Base-by-base conservation (phyloP, 2,797 vertebrate genomes). In the Pangasius larnaudii region DNA sequence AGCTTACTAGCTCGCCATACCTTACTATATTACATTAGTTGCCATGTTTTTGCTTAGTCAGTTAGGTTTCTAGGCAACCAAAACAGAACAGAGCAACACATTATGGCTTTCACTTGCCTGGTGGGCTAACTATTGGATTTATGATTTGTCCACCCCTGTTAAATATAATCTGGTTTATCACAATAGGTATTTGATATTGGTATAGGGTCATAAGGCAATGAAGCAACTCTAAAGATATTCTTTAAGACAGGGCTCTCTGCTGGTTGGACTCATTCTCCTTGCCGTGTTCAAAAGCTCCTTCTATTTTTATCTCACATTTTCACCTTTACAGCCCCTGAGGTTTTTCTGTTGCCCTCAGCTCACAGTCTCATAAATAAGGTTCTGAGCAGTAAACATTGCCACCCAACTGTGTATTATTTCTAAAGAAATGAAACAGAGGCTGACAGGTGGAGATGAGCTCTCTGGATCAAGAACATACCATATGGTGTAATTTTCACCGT, bases 401-500 rank as follows among this genome's bases (percentile, higher is more conserved):
- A 46, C n/a, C 24, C 18, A 82, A 14, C 24, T 7, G n/a, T 8
- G 46, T 53, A 16, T 51, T 84, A 13, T 85, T 53, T 81, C 16
- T 59, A 75, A 63, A 77, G 56, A 19, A 83, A 67, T 51, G 42
- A 67, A 67, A 79, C 33, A 30, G 24, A 85, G 13, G 36, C 22
- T 59, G 78, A 67, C 49, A 69, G 42, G 30, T 84, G 5, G 42
- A 67, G 67, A 39, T 74, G 77, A 63, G 46, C 67, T 78, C 36
- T 85, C 56, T 85, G 86, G 86, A 88, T n/a, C 8, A 16, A 85
- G 58, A n/a, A 53, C 16, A 42, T 24, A 79, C 24, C 51, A 74
- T 77, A 74, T 88, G 71, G 84, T 69, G 22, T 72, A 65, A 27
- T 72, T 83, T 67, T 81, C 33, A 18, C 51, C 8, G 0, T 36